These are phyloP conservation scores for Cyclina sinensis DNA, from an alignment of 1,140 invertebrate species.

Conservation along the genomic window DNA sequence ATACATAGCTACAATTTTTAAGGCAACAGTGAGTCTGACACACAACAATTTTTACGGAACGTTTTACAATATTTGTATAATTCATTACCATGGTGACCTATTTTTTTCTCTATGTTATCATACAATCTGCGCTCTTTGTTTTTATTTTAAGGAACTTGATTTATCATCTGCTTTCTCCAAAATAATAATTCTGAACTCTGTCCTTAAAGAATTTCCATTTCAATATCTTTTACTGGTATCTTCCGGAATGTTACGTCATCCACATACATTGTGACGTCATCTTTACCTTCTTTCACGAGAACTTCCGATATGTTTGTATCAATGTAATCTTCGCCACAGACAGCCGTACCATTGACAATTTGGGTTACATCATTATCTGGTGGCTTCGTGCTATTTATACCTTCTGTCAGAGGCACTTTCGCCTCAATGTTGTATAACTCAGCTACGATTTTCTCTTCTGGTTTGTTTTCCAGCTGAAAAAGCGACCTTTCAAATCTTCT, in stretches of 20 bases:
- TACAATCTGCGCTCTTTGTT: neutral
- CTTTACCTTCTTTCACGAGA: neutral
- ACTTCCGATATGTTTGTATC: neutral
- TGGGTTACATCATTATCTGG: neutral
- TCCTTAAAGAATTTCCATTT: slow-evolving; percentile 1
- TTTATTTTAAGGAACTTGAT: neutral
- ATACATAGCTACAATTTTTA: no score
- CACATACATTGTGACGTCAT: neutral
- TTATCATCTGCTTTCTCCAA: slow-evolving; percentile 14
- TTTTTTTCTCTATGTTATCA: neutral
- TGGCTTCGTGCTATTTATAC: neutral
- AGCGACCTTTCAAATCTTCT: no score
- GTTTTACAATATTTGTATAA: no score
- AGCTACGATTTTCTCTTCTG: neutral
- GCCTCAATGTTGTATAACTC: neutral
- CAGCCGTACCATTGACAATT: neutral
- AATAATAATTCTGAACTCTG: slow-evolving; percentile 1
- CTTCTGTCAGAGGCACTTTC: neutral
- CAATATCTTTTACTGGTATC: neutral
- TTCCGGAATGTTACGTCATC: neutral
- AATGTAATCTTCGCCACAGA: neutral
- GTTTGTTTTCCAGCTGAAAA: neutral
- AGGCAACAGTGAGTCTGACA: no score
- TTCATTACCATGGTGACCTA: no score
- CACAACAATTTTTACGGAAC: no score